Evolutionary conservation across 2,797 vertebrate species (phyloP).

Genomic region (Miichthys miiuy): DNA sequence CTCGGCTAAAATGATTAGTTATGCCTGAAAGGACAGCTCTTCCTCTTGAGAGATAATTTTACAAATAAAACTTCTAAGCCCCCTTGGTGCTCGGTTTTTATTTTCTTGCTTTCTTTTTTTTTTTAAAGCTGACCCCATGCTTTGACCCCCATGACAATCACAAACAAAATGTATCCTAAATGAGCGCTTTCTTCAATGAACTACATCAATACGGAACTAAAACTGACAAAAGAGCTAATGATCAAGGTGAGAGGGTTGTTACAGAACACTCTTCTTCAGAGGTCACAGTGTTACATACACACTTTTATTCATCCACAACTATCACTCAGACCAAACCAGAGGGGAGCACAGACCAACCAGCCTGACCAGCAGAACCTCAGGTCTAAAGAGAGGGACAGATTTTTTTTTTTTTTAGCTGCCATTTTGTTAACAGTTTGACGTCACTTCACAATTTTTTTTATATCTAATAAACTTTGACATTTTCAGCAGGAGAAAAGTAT

Average conservation of each 20-base stretch:
- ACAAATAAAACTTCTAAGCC: not conserved
- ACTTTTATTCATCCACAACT: not conserved
- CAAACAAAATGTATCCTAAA: not conserved
- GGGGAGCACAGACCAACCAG: slow-evolving; percentile 14
- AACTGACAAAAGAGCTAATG: not conserved
- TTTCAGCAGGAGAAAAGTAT: slow-evolving; percentile 15
- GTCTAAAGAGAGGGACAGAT: slow-evolving; percentile 15
- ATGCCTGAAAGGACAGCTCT: not conserved
- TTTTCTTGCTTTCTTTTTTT: not conserved
- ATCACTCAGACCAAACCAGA: slow-evolving; percentile 19
- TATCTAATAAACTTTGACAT: not conserved
- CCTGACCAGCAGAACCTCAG: slow-evolving; percentile 43
- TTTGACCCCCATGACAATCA: slow-evolving; percentile 53
- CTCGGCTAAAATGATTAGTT: not conserved
- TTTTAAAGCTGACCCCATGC: not conserved
- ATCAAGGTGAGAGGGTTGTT: not conserved
- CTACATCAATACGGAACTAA: not conserved
- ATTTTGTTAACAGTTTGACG: slow-evolving; percentile 13
- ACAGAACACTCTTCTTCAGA: not conserved
- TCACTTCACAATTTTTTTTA: slow-evolving; percentile 28
- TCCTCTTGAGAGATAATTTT: not conserved
- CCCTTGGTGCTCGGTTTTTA: not conserved
- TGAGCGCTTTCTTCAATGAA: slow-evolving; percentile 12
- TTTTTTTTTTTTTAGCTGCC: not conserved
- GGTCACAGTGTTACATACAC: not conserved